These are phyloP conservation scores for Axis porcinus DNA, from an alignment of 2,113 vertebrate species.

Conservation along the genomic window DNA sequence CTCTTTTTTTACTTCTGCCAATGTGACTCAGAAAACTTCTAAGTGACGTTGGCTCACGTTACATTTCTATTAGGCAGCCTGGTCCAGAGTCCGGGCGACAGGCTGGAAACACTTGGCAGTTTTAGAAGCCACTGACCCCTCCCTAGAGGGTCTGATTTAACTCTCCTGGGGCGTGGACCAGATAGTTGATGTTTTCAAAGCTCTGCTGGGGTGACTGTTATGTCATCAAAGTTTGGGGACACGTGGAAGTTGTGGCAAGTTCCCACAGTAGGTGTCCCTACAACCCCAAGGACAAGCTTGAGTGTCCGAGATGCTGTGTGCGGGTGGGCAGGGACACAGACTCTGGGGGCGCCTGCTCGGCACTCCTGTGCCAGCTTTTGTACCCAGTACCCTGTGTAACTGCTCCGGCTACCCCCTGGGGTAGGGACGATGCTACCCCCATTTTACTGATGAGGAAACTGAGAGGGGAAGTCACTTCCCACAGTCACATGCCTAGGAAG, in stretches of 20 bases:
- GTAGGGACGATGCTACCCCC: neutral
- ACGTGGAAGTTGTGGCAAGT: neutral
- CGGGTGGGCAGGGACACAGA: rapidly evolving
- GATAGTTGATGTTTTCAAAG: rapidly evolving
- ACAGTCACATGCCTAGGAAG: neutral
- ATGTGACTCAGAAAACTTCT: no score
- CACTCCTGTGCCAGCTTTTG: neutral
- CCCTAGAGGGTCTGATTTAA: neutral
- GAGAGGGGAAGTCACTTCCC: neutral
- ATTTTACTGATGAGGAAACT: neutral
- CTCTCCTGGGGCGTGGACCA: neutral
- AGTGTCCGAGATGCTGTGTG: neutral
- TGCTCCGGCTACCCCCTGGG: neutral
- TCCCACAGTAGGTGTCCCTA: neutral
- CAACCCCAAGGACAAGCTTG: rapidly evolving
- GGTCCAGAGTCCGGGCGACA: rapidly evolving
- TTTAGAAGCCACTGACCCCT: rapidly evolving
- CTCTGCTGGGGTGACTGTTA: no score
- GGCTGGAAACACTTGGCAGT: rapidly evolving
- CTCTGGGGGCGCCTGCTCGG: neutral
- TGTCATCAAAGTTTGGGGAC: neutral
- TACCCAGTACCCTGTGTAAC: neutral
- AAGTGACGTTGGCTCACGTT: rapidly evolving
- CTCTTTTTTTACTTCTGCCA: neutral
- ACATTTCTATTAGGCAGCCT: neutral